Base-by-base conservation (phyloP, 2,113 vertebrate genomes). In the Terrapene triunguis region DNA sequence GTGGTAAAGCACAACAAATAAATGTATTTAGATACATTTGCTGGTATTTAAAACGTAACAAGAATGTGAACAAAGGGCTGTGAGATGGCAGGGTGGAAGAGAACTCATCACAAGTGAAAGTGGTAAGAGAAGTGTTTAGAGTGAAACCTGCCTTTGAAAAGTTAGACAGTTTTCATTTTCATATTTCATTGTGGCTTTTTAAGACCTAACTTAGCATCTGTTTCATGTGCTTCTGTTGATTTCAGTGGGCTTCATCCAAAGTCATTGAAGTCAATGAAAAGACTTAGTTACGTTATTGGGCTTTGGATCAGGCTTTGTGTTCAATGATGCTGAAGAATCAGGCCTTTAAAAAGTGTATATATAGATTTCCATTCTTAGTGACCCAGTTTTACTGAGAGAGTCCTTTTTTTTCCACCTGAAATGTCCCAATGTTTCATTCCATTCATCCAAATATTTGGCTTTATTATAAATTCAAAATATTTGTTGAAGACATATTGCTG, bases 131-230 rank as follows among this genome's bases (percentile, higher is more conserved):
- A 74, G 5, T 89, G 24, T 90, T 44, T 92, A 42, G 50, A 81
- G 78, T 13, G 93, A 91, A 80, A 50, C 11, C 19, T 17, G 4
- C 5, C 2, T 82, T 85, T 87, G 3, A 82, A 80, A 62, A 93
- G 92, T 55, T 48, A 91, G 78, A 16, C 79, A 13, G 59, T 81
- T 92, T 94, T 22, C 51, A 69, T 5, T 69, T 24, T 87, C 2
- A 90, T 48, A 89, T 95, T 94, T 95, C 62, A 89, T 25, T 82
- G 25, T 51, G 81, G 74, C 25, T 84, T 14, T 55, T 80, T 92
- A 7, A 90, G 87, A 42, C 2, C 93, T 51, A 59, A 42, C 54
- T 95, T 91, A 79, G 51, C 42, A 88, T 54, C 80, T 95, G 78
- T 94, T 96, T 38, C 27, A 85, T 79, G 27, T 55, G 10, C 1